A percentile compares a stretch with the other conserved stretches of the same genome.
Evolutionary conservation across 1,140 invertebrate genomes (phyloP).

Genomic region (Panagrolaimus sp.): DNA sequence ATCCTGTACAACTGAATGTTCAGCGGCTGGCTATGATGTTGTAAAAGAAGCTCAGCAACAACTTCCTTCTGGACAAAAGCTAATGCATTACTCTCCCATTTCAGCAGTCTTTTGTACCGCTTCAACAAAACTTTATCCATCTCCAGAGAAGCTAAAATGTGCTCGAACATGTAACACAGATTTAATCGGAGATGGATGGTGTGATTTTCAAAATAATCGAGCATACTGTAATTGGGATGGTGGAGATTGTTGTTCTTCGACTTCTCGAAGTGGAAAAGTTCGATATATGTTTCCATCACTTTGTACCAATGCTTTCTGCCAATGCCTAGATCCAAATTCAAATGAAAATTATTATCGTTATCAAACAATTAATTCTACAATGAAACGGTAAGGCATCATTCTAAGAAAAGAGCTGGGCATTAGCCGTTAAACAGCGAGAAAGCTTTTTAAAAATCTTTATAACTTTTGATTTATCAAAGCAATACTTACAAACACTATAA

Average conservation of each 20-base stretch:
- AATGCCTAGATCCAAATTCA: constrained; percentile 51
- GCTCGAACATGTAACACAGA: constrained; percentile 26
- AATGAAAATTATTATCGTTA: constrained; percentile 34
- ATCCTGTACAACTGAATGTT: not conserved
- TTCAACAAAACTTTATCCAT: not conserved
- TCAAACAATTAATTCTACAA: too few relatives aligned
- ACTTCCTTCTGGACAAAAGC: constrained; percentile 16
- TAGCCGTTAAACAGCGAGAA: too few relatives aligned
- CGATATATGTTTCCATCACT: constrained; percentile 30
- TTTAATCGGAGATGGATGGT: constrained; percentile 49
- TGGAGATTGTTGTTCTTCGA: constrained; percentile 54
- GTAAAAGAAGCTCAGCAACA: constrained; percentile 33
- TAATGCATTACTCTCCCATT: not conserved
- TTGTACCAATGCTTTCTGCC: constrained; percentile 35
- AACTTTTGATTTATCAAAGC: too few relatives aligned
- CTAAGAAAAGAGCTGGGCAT: not conserved
- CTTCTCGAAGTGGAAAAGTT: constrained; percentile 35
- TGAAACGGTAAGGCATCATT: too few relatives aligned
- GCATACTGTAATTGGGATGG: constrained; percentile 40
- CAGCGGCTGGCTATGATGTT: constrained; percentile 30
- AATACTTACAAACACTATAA: too few relatives aligned
- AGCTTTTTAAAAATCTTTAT: too few relatives aligned
- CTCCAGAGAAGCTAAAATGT: constrained; percentile 13
- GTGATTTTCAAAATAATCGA: constrained; percentile 54
- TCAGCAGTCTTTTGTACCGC: constrained; percentile 8